These are phyloP conservation scores for Terrapene triunguis DNA, from an alignment of 2,113 vertebrate genomes.

Conservation along the genomic window DNA sequence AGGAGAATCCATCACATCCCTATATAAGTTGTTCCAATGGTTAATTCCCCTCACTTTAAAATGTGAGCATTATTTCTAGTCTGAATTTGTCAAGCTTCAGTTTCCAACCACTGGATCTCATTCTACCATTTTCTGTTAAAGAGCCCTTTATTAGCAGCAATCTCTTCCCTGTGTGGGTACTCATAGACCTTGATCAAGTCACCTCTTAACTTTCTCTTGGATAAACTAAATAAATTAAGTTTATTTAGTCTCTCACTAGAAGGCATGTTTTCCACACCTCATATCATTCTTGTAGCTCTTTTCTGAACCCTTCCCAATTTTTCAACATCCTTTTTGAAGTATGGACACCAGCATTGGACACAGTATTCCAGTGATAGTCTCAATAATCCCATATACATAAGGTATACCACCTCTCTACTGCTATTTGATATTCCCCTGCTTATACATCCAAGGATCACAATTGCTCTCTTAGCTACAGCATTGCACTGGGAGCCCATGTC, in stretches of 20 bases:
- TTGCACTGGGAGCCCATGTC: not conserved
- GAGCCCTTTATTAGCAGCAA: not conserved
- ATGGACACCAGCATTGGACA: not conserved
- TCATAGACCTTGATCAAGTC: not conserved
- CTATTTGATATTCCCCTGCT: not conserved
- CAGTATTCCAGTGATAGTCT: not conserved
- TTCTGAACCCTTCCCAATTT: not conserved
- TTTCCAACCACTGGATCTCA: not conserved
- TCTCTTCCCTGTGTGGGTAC: not conserved
- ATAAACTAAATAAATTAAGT: not conserved
- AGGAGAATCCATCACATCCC: not conserved
- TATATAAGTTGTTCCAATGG: not conserved
- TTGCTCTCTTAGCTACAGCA: conserved; percentile 15
- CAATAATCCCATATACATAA: not conserved
- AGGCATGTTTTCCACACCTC: not conserved
- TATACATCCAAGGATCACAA: not conserved
- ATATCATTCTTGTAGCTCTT: conserved; percentile 16
- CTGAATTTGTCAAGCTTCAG: not conserved
- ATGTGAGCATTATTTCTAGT: not conserved
- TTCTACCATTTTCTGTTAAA: not conserved
- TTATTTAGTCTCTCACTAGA: not conserved
- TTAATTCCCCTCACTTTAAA: not conserved
- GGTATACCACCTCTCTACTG: conserved; percentile 4
- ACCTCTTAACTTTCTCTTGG: not conserved
- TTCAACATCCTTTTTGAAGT: not conserved